Evolutionary conservation across 2,888 invertebrate genomes (phyloP).

Genomic region (Eupithecia exiguata): DNA sequence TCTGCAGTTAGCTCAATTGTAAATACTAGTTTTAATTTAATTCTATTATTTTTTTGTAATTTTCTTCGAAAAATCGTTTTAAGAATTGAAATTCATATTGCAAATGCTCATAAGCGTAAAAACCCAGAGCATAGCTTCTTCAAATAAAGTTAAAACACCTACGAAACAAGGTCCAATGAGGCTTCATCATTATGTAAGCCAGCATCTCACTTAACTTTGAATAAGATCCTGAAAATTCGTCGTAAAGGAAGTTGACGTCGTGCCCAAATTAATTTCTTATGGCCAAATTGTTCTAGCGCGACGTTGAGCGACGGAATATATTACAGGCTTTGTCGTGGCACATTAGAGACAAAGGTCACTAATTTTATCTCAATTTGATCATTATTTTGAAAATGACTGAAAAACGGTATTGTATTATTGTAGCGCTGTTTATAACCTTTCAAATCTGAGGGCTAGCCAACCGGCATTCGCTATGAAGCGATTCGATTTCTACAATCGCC

Average conservation of each 20-base stretch:
- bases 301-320: conserved; percentile 11
- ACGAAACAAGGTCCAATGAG: not conserved
- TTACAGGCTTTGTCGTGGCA: conserved; percentile 9
- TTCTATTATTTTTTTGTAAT: too few species aligned
- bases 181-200: conserved; percentile 9
- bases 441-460: not conserved
- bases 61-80: not conserved
- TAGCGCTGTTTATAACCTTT: not conserved
- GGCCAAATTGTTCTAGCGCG: conserved; percentile 21
- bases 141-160: not conserved
- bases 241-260: conserved; percentile 21
- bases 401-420: not conserved
- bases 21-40: too few species aligned
- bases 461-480: too few species aligned
- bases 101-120: not conserved
- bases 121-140: not conserved
- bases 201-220: conserved; percentile 10
- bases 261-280: conserved; percentile 23
- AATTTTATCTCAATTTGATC: not conserved
- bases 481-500: too few species aligned
- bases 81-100: not conserved
- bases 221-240: conserved; percentile 12
- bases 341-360: not conserved
- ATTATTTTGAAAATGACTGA: not conserved
- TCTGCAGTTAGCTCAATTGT: too few species aligned